A percentile compares a stretch with the other conserved stretches of the same genome.
phyloP scores from a whole-genome alignment of 2,113 vertebrate species.

The Tor tambroides region DNA sequence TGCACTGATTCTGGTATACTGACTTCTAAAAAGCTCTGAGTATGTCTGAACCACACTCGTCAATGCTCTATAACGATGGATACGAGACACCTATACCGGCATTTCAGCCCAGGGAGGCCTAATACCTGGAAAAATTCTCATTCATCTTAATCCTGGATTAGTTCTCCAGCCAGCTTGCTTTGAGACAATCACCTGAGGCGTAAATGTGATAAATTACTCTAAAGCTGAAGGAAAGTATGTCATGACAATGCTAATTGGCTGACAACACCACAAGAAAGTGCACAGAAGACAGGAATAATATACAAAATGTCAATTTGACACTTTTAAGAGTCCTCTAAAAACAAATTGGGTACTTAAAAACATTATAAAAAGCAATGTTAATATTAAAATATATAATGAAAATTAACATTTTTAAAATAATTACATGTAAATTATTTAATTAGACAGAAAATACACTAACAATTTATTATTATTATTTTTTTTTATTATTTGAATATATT shows the following conservation, averaged over 20 bases:
- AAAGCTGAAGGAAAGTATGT: background rate
- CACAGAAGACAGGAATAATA: background rate
- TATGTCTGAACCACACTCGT: background rate
- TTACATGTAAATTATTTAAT: no score
- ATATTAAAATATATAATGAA: background rate
- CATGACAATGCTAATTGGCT: background rate
- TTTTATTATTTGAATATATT: no score
- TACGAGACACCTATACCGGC: background rate
- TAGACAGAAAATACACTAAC: no score
- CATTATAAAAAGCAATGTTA: background rate
- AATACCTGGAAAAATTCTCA: background rate
- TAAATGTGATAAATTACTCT: background rate
- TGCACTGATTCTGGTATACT: background rate
- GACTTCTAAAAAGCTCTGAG: background rate
- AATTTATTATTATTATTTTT: no score
- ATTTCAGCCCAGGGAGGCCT: background rate
- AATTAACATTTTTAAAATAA: no score
- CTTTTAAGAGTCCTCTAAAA: background rate
- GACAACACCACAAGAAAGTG: background rate
- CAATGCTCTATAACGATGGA: background rate
- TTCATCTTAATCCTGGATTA: background rate
- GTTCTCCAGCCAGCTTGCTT: background rate
- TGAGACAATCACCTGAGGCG: background rate
- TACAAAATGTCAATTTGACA: background rate
- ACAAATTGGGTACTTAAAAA: background rate